Evolutionary conservation across 2,888 invertebrate species (phyloP).

Genomic region (Erpobdella octoculata): DNA sequence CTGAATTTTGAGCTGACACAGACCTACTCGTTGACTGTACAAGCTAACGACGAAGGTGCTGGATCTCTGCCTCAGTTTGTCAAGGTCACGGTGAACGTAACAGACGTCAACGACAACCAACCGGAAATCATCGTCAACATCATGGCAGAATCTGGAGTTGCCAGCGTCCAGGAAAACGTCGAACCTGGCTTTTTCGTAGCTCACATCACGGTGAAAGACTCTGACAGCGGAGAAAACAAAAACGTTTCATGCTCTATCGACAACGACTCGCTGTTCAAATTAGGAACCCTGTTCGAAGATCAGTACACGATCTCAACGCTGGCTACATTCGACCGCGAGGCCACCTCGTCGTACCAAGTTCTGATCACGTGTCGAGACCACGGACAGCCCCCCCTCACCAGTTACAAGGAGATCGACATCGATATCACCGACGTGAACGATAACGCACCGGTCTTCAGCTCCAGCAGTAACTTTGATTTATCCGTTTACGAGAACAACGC

Average conservation of each 20-base stretch:
- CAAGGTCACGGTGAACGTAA: conserved; percentile 49
- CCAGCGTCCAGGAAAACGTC: conserved; percentile 25
- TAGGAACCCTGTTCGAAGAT: not conserved
- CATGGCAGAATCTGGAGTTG: not conserved
- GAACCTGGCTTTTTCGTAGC: conserved; percentile 27
- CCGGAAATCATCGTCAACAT: conserved; percentile 65
- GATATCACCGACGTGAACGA: conserved; percentile 35
- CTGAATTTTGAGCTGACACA: conserved; percentile 35
- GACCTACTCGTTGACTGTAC: conserved; percentile 33
- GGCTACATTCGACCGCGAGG: conserved; percentile 30
- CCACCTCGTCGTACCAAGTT: conserved; percentile 10
- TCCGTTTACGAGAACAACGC: conserved; percentile 31
- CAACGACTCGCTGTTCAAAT: conserved; percentile 13
- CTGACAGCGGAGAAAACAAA: conserved; percentile 24
- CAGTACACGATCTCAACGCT: conserved; percentile 27
- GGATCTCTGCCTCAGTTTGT: conserved; percentile 53
- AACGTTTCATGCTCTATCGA: conserved; percentile 27
- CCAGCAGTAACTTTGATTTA: conserved; percentile 16
- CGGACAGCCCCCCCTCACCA: conserved; percentile 30
- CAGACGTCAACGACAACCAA: conserved; percentile 79
- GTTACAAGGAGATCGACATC: conserved; percentile 33
- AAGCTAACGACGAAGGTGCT: conserved; percentile 32
- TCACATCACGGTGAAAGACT: conserved; percentile 29
- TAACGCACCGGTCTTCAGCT: conserved; percentile 30
- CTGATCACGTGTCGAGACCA: conserved; percentile 28